Evolutionary conservation across 2,888 invertebrate species (phyloP).

Genomic region (Sycophila texana): DNA sequence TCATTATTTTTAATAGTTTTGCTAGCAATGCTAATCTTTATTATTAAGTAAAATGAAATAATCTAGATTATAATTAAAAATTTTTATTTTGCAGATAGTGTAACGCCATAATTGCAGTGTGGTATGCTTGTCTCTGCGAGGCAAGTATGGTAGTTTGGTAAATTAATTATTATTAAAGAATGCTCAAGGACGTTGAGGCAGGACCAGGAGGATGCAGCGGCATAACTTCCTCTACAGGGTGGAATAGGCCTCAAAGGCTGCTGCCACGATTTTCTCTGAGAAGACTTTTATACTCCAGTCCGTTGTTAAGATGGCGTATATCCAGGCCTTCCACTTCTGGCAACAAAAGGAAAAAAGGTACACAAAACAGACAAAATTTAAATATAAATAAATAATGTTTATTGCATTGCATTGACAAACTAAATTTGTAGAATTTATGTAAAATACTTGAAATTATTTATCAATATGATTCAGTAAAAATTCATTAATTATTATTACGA

Average conservation of each 20-base stretch:
- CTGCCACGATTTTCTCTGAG: slow-evolving; percentile 82
- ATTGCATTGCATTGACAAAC: not conserved
- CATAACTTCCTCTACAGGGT: slow-evolving; percentile 58
- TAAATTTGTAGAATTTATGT: slow-evolving; percentile 15
- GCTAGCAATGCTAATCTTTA: not conserved
- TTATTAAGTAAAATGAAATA: not conserved
- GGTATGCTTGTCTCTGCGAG: slow-evolving; percentile 48
- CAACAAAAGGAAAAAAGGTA: slow-evolving; percentile 69
- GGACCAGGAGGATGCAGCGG: slow-evolving; percentile 69
- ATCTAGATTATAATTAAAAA: no score
- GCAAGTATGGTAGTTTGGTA: slow-evolving; percentile 56
- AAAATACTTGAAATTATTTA: not conserved
- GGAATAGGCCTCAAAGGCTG: slow-evolving; percentile 66
- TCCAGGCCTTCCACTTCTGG: slow-evolving; percentile 67
- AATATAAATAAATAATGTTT: slow-evolving; percentile 3
- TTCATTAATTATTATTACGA: no score
- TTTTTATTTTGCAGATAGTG: slow-evolving; percentile 32
- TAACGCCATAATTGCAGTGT: slow-evolving; percentile 4
- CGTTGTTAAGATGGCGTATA: slow-evolving; percentile 82
- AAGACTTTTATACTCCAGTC: slow-evolving; percentile 83
- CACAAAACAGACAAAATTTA: not conserved
- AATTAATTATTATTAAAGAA: slow-evolving; percentile 59
- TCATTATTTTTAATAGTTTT: not conserved
- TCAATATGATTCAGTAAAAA: no score
- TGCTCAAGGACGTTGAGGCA: slow-evolving; percentile 73